Conservation (phyloP, 2,797 vertebrate species). For the Falco columbarius region DNA sequence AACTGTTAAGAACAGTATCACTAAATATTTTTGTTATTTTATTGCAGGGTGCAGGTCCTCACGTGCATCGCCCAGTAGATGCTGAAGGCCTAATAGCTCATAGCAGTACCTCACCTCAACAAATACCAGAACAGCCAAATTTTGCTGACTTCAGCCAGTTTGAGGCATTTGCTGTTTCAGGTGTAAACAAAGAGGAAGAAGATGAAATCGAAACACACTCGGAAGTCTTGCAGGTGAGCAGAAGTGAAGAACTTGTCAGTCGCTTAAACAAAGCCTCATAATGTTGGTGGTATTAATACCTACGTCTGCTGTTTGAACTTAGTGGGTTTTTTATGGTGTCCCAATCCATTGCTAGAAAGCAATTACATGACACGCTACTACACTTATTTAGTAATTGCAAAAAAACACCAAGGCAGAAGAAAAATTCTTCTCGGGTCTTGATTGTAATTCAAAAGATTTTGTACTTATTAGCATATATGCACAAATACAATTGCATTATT, state of each 20-base stretch:
- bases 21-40: not conserved
- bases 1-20: not conserved
- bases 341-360: not conserved
- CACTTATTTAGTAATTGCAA: not conserved
- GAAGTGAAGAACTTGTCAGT: not conserved
- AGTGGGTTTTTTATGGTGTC: not conserved
- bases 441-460: not conserved
- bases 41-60: slow-evolving; percentile 84
- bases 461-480: not conserved
- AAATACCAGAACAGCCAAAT: slow-evolving; percentile 98
- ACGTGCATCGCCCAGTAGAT: slow-evolving; percentile 87
- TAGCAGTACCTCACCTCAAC: slow-evolving; percentile 92
- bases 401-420: not conserved
- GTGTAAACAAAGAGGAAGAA: slow-evolving; percentile 84
- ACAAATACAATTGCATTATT: not conserved
- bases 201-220: slow-evolving; percentile 87
- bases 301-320: not conserved
- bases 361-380: not conserved
- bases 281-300: not conserved
- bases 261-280: not conserved
- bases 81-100: slow-evolving; percentile 83
- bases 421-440: not conserved
- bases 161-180: slow-evolving; percentile 89
- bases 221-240: slow-evolving; percentile 86
- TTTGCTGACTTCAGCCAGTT: slow-evolving; percentile 99